A percentile compares a stretch with the other conserved stretches of the same genome.
Evolutionary conservation across 2,888 invertebrate genomes (phyloP).

Genomic region (Erannis defoliaria): DNA sequence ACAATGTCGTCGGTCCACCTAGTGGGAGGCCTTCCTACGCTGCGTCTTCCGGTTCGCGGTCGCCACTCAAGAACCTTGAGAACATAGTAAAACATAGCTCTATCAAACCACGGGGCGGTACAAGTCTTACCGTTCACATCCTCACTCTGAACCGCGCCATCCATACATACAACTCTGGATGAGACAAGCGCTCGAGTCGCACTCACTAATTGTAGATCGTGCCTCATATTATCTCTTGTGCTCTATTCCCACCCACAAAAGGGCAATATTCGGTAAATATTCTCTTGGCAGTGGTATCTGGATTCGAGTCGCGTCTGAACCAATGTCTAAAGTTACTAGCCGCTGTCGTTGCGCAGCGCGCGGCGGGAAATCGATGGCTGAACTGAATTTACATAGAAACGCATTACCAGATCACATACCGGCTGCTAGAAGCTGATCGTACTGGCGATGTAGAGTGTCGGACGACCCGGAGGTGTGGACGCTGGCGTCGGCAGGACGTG

Average conservation of each 20-base stretch:
- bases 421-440: too few species aligned
- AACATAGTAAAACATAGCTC: too few species aligned
- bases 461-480: too few species aligned
- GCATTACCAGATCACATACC: conserved; percentile 19
- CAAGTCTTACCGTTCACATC: too few species aligned
- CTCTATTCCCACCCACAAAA: conserved; percentile 4
- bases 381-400: conserved; percentile 51
- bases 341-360: conserved; percentile 13
- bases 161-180: conserved; percentile 26
- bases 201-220: conserved; percentile 18
- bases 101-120: too few species aligned
- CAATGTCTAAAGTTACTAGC: conserved; percentile 66
- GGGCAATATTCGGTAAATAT: neutral
- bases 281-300: neutral
- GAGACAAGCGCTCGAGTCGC: conserved; percentile 25
- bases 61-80: too few species aligned
- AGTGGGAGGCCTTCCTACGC: too few species aligned
- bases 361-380: conserved; percentile 24
- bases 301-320: conserved; percentile 57
- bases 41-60: too few species aligned
- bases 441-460: too few species aligned
- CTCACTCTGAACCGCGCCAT: too few species aligned
- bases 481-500: too few species aligned
- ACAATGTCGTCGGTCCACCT: too few species aligned
- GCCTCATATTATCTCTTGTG: neutral